phyloP scores from a whole-genome alignment of 2,113 vertebrate genomes.

The Castor canadensis region DNA sequence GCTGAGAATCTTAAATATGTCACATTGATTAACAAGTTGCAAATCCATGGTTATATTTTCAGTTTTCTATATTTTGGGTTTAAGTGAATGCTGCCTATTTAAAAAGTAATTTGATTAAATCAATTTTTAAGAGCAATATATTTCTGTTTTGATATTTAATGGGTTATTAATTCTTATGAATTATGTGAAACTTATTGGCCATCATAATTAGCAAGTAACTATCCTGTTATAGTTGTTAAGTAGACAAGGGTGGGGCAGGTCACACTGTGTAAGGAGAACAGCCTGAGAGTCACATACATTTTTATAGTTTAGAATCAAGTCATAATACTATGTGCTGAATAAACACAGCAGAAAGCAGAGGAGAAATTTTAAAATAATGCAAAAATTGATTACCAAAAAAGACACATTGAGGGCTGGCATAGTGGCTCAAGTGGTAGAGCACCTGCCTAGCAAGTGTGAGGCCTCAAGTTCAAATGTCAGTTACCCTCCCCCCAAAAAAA shows the following conservation, averaged over 20 bases:
- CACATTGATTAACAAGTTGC: background rate
- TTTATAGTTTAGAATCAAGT: slow-evolving; percentile 19
- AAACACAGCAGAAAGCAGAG: background rate
- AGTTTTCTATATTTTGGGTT: background rate
- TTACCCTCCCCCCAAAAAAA: too few relatives aligned
- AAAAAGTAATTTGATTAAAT: slow-evolving; percentile 11
- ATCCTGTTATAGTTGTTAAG: background rate
- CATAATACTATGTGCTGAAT: background rate
- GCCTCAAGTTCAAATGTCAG: too few relatives aligned
- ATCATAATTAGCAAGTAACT: background rate
- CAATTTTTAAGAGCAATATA: background rate
- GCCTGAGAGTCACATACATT: background rate
- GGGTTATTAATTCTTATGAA: background rate
- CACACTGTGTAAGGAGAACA: background rate
- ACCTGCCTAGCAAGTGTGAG: too few relatives aligned
- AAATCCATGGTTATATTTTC: background rate
- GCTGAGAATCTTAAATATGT: slow-evolving; percentile 4
- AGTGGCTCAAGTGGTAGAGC: too few relatives aligned
- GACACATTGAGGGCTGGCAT: too few relatives aligned
- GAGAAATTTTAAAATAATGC: slow-evolving; percentile 24
- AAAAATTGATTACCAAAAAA: slow-evolving; percentile 29
- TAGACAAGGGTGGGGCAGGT: background rate
- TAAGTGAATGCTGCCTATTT: background rate
- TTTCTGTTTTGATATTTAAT: background rate
- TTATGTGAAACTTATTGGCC: background rate